Conservation (phyloP, 2,888 invertebrate species). For the Drosophila ustulata region DNA sequence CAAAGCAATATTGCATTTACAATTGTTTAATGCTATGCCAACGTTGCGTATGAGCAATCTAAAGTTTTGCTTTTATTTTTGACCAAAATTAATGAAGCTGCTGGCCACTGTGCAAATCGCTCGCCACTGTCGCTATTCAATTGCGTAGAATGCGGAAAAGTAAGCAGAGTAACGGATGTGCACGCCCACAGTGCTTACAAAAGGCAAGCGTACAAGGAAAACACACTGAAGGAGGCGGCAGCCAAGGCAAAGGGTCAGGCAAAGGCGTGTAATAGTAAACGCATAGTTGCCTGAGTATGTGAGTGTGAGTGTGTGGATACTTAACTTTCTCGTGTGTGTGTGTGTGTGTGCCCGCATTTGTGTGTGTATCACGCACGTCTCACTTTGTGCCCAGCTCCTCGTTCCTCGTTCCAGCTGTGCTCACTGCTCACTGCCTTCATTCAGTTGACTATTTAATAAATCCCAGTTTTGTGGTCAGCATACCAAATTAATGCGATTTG, state of each 20-base stretch:
- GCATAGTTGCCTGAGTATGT: slow-evolving; percentile 26
- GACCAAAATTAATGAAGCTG: neutral
- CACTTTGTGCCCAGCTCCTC: slow-evolving; percentile 28
- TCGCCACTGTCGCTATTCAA: slow-evolving; percentile 33
- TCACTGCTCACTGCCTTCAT: slow-evolving; percentile 13
- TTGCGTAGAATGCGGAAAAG: slow-evolving; percentile 63
- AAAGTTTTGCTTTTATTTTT: neutral
- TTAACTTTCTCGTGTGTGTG: slow-evolving; percentile 44
- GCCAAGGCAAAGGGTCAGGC: slow-evolving; percentile 30
- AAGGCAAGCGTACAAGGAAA: slow-evolving; percentile 19
- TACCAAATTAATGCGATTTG: slow-evolving; percentile 81
- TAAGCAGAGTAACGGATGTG: slow-evolving; percentile 45
- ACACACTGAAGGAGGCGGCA: slow-evolving; percentile 13
- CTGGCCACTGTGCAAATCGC: slow-evolving; percentile 37
- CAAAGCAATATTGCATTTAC: too few species aligned
- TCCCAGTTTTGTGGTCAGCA: slow-evolving; percentile 81
- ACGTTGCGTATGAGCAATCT: slow-evolving; percentile 4
- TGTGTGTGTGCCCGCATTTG: slow-evolving; percentile 43
- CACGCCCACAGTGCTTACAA: slow-evolving; percentile 24
- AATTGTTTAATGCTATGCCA: too few species aligned
- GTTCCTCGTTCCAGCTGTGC: neutral
- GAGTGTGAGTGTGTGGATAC: slow-evolving; percentile 28
- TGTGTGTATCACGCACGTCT: slow-evolving; percentile 72
- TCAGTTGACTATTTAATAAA: slow-evolving; percentile 82
- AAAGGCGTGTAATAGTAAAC: slow-evolving; percentile 20